Evolutionary conservation across 2,113 vertebrate genomes (phyloP).

Genomic region (Bubo scandiacus): DNA sequence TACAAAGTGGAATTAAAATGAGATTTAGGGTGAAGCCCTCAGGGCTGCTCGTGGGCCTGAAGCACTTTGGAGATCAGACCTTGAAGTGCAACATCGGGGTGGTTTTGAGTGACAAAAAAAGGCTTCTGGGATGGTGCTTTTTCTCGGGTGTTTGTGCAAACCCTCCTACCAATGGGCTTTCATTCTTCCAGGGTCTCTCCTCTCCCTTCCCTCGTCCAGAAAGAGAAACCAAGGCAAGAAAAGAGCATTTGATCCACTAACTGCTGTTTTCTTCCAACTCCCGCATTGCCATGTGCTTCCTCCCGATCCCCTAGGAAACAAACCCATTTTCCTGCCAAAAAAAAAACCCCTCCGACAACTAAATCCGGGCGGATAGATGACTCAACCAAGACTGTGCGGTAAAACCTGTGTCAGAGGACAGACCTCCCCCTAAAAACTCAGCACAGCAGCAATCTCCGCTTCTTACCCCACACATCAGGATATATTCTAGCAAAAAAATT

Average conservation of each 20-base stretch:
- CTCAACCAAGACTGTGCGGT: rapidly evolving
- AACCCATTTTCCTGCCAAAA: background rate
- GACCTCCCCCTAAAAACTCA: background rate
- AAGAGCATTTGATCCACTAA: background rate
- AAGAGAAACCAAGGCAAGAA: background rate
- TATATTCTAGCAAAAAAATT: rapidly evolving
- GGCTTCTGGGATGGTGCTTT: rapidly evolving
- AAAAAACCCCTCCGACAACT: rapidly evolving
- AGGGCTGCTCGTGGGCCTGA: rapidly evolving
- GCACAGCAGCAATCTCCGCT: rapidly evolving
- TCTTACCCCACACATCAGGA: rapidly evolving
- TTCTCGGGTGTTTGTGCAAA: background rate
- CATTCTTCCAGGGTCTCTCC: background rate
- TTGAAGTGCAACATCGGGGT: rapidly evolving
- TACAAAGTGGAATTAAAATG: rapidly evolving
- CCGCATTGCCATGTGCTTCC: background rate
- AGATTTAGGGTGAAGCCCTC: background rate
- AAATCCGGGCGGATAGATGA: background rate
- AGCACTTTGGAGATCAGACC: background rate
- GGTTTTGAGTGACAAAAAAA: rapidly evolving
- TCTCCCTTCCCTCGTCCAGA: background rate
- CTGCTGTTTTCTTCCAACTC: background rate
- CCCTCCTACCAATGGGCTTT: rapidly evolving
- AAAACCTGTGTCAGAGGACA: background rate
- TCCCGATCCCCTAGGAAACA: background rate